Base-by-base conservation (phyloP, 2,888 invertebrate species). In the Tachina fera region DNA sequence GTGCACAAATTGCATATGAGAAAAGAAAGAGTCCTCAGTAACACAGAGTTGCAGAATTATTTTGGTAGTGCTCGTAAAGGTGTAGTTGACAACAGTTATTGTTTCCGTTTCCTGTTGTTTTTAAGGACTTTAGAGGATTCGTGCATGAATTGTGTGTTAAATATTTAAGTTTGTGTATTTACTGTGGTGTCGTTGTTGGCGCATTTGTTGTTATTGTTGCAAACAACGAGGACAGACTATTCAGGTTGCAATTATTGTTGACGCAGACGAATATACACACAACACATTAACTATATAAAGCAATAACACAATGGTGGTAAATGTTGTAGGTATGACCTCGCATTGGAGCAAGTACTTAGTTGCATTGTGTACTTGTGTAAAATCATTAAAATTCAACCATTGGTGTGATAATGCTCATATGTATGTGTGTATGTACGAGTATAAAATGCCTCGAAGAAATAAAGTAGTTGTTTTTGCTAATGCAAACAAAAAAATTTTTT, bases 1-100 rank as follows among this genome's bases (percentile, higher is more conserved):
- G 47, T 82, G 81, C 81, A 82, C 68, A 70, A 82, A 63, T 76
- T 82, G 75, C 82, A 76, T 39, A 53, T 11, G 43, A 10, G 58
- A 49, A 72, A 45, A 63, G 6, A 6, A 31, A 31, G 31, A 70
- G 4, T 16, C n/a, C 60, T 68, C 1, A 9, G 58, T 60, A 43
- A 63, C 8, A 61, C 31, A 47, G n/a, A 51, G 51, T 43, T 60
- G 5, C 9, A 31, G 51, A 53, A 63, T 45, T 58, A 63, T 71
- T 63, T 70, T 51, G 41, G 51, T 61, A 16, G 43, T 43, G 51
- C 43, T 13, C 16, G 56, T 19, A 49, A 63, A 41, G 43, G 49
- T 47, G 39, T 47, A 68, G 41, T 49, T 51, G 51, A 68, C 71
- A 79, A 39, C 79, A 71, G 53, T 47, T 79, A 53, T 61, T 63